These are phyloP conservation scores for Acronicta alni DNA, from an alignment of 2,888 invertebrate genomes.

Conservation along the genomic window DNA sequence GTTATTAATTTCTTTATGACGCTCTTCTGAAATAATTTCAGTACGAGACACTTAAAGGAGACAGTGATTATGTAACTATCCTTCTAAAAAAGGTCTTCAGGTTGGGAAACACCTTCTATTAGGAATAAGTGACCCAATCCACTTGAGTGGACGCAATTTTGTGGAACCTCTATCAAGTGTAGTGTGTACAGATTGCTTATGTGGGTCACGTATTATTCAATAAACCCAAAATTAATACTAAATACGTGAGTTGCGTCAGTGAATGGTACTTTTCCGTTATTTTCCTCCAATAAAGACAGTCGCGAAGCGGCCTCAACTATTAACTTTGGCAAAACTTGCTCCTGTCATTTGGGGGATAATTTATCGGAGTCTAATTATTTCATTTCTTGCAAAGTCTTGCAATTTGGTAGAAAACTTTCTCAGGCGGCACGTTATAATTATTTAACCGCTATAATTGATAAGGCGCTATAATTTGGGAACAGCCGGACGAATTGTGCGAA, in stretches of 20 bases:
- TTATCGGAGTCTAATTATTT: conserved; percentile 64
- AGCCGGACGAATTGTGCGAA: conserved; percentile 66
- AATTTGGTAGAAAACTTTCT: conserved; percentile 58
- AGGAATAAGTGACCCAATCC: conserved; percentile 71
- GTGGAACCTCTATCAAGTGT: conserved; percentile 70
- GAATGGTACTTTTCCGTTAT: conserved; percentile 73
- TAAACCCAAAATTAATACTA: conserved; percentile 86
- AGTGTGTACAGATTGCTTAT: conserved; percentile 70
- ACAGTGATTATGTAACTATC: conserved; percentile 55
- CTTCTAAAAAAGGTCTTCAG: conserved; percentile 49
- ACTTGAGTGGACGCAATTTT: conserved; percentile 74
- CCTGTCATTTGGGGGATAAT: conserved; percentile 52
- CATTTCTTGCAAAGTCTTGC: conserved; percentile 58
- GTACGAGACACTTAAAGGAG: conserved; percentile 32
- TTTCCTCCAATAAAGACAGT: conserved; percentile 74
- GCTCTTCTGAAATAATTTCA: conserved; percentile 38
- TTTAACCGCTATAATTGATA: conserved; percentile 76
- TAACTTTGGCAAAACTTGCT: conserved; percentile 59
- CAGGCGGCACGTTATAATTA: conserved; percentile 60
- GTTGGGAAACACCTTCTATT: conserved; percentile 59
- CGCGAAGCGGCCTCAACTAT: conserved; percentile 59
- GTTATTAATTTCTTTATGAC: conserved; percentile 42
- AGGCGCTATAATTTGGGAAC: conserved; percentile 71
- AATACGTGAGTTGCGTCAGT: conserved; percentile 75
- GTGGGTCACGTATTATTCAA: conserved; percentile 85